phyloP scores from a whole-genome alignment of 2,888 invertebrate genomes.

The Xanthia togata region DNA sequence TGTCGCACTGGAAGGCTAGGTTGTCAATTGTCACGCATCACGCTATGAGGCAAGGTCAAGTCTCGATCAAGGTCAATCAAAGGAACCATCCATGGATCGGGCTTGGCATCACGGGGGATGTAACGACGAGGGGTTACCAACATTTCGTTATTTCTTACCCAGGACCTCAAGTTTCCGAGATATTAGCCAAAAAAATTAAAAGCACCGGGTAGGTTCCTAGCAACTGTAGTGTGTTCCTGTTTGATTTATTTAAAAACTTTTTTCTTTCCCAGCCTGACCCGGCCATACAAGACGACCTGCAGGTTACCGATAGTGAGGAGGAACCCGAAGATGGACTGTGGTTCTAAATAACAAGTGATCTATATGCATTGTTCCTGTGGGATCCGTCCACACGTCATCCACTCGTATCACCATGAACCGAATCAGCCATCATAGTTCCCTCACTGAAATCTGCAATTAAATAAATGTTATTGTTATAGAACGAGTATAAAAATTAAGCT shows the following conservation, averaged over 20 bases:
- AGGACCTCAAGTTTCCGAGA: not conserved
- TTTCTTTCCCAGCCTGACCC: constrained; percentile 83
- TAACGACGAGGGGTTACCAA: not conserved
- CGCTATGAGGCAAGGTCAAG: not conserved
- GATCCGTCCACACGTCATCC: not conserved
- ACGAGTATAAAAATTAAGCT: constrained; percentile 25
- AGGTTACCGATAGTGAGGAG: constrained; percentile 89
- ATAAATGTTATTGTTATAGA: not conserved
- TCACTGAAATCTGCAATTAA: not conserved
- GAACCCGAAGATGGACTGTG: constrained; percentile 88
- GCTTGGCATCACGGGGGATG: no score
- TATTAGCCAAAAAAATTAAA: not conserved
- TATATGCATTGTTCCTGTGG: not conserved
- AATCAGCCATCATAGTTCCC: not conserved
- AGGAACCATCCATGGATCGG: no score
- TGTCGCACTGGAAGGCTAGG: not conserved
- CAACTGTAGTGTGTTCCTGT: not conserved
- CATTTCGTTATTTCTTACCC: not conserved
- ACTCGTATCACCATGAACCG: not conserved
- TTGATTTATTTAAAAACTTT: not conserved
- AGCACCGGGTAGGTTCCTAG: not conserved
- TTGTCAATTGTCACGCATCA: not conserved
- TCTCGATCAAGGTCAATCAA: no score
- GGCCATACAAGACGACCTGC: constrained; percentile 88
- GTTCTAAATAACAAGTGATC: constrained; percentile 78